Conservation (phyloP, 2,888 invertebrate genomes). For the Lepidocyrtinus sp. region DNA sequence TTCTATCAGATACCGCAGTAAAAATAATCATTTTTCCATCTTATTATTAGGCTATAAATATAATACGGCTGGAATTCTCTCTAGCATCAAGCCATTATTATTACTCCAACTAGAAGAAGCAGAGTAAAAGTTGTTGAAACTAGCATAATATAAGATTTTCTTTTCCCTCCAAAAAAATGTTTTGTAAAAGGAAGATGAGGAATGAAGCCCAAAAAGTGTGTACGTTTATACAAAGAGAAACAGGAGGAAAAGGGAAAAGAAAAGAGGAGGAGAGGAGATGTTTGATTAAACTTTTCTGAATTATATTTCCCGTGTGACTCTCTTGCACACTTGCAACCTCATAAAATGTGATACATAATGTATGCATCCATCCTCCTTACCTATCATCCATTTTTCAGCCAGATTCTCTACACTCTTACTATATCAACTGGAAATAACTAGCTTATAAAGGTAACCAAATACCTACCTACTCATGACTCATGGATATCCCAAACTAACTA, state of each 20-base stretch:
- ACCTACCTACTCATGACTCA: too few relatives aligned
- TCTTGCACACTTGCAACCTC: constrained; percentile 60
- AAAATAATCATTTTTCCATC: too few relatives aligned
- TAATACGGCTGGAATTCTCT: too few relatives aligned
- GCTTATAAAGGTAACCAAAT: background rate
- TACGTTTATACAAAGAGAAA: background rate
- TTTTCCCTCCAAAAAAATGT: background rate
- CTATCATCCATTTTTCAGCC: constrained; percentile 49
- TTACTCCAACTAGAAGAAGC: background rate
- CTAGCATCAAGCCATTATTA: background rate
- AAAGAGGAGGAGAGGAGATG: constrained; percentile 46
- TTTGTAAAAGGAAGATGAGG: constrained; percentile 37
- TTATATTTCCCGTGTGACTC: constrained; percentile 60
- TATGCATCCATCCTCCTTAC: constrained; percentile 52
- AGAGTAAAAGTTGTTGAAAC: constrained; percentile 10
- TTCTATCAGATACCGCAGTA: too few relatives aligned
- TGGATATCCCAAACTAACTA: too few relatives aligned
- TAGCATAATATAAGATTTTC: constrained; percentile 13
- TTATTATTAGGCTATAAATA: background rate
- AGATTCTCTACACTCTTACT: constrained; percentile 16
- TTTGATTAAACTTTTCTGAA: constrained; percentile 60
- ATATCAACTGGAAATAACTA: too few relatives aligned
- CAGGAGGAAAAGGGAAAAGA: constrained; percentile 24
- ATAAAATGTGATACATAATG: constrained; percentile 60
- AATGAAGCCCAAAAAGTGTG: constrained; percentile 22